Conservation (phyloP, 2,113 vertebrate genomes). For the Tetraodon nigroviridis region DNA sequence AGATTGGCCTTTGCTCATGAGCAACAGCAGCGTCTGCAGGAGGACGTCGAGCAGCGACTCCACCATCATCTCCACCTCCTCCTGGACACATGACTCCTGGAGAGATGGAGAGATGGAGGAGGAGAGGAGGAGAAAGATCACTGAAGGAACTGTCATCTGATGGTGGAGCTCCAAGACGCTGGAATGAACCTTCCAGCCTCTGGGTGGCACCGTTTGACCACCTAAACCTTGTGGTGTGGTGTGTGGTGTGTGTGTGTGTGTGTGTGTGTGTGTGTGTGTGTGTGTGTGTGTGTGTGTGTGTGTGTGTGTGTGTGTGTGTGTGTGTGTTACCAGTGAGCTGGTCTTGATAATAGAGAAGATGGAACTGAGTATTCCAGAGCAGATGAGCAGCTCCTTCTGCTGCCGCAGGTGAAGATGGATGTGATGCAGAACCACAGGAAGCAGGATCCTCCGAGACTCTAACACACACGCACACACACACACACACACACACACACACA, state of each 20-base stretch:
- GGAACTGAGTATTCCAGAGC: constrained; percentile 95
- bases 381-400: constrained; percentile 97
- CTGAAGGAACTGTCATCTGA: neutral
- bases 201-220: neutral
- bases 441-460: constrained; percentile 94
- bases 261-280: neutral
- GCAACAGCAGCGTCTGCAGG: constrained; percentile 93
- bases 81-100: constrained; percentile 90
- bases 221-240: neutral
- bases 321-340: constrained; percentile 73
- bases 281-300: neutral
- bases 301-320: constrained; percentile 7
- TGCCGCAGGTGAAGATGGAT: constrained; percentile 95
- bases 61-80: constrained; percentile 99
- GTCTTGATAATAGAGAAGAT: constrained; percentile 94
- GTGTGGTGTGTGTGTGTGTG: neutral
- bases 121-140: neutral
- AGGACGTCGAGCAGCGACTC: constrained; percentile 98
- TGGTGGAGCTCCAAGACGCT: neutral
- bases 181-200: too few relatives aligned
- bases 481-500: too few relatives aligned
- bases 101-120: neutral
- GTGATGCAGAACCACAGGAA: constrained; percentile 95
- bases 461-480: constrained; percentile 7
- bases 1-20: constrained; percentile 98